Evolutionary conservation across 2,888 invertebrate genomes (phyloP), one percentile per base, ranked within the genome.

Genomic region (Acutogordius australiensis): DNA sequence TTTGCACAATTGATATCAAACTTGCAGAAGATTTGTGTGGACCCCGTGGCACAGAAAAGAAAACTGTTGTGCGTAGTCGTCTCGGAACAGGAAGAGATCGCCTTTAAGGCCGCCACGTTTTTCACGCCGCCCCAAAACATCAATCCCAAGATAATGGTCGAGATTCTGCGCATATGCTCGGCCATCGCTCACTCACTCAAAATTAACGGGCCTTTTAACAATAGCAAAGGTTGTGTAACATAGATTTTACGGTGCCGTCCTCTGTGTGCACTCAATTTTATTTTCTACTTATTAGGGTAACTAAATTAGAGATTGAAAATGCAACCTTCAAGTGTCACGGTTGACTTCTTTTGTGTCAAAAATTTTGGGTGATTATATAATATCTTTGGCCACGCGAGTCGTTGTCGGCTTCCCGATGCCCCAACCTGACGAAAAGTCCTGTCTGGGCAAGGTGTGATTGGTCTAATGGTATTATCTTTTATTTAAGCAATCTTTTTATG

Each of bases 271-370:
- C n/a, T n/a, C n/a, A n/a, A n/a, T n/a, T n/a, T n/a, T n/a, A n/a
- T n/a, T n/a, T n/a, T n/a, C n/a, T n/a, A n/a, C n/a, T n/a, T n/a
- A 37, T 13, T 66, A 80, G 78, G 80, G 84, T 67, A 81, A 84
- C 68, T 84, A 88, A 65, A 75, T 99, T 29, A 86, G 86, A 76
- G 97, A 99, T 1, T 99, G 99, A 63, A 97, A 99, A 73, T 97
- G 97, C 71, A 99, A 99, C 72, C 82, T 94, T 0, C 76, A 97
- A 65, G 94, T 94, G 0, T 97, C 94, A 0, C 77, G 97, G 65
- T 94, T 91, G 0, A 97, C 97, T 67, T 94, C 97, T n/a, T 99
- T 99, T 71, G 91, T 99, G 1, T 94, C 94, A 0, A 99, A 99
- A 74, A 90, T 94, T 0, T 74, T 97, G 61, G 84, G 88, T 69